Evolutionary conservation across 2,888 invertebrate species (phyloP).

Genomic region (Terebella lapidaria): DNA sequence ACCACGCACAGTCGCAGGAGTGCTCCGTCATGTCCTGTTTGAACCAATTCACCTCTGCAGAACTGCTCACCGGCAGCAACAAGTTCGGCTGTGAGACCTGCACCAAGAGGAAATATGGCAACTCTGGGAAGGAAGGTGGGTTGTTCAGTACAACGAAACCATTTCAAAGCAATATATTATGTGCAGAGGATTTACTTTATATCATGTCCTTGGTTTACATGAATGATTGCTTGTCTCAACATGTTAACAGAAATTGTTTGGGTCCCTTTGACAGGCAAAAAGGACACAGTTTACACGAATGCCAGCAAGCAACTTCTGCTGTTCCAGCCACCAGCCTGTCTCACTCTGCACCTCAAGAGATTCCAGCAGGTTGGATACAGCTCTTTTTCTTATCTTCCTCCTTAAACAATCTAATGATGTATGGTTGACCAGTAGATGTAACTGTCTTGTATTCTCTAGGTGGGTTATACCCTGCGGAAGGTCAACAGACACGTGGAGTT

Average conservation of each 20-base stretch:
- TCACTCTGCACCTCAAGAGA: conserved; percentile 91
- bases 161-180: too few relatives aligned
- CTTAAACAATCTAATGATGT: background rate
- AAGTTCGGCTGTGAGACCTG: conserved; percentile 90
- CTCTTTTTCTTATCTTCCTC: too few relatives aligned
- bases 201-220: too few relatives aligned
- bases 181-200: too few relatives aligned
- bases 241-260: too few relatives aligned
- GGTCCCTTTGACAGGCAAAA: too few relatives aligned
- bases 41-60: conserved; percentile 85
- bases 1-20: conserved; percentile 56
- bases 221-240: too few relatives aligned
- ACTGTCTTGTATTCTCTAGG: conserved; percentile 29
- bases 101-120: conserved; percentile 19
- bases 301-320: conserved; percentile 63
- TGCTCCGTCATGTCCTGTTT: conserved; percentile 74
- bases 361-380: conserved; percentile 76
- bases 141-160: too few relatives aligned
- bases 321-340: conserved; percentile 83
- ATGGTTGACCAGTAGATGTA: too few relatives aligned
- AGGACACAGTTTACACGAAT: conserved; percentile 52
- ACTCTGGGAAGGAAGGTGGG: background rate
- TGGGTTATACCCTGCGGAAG: conserved; percentile 68
- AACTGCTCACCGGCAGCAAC: conserved; percentile 85
- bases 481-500: conserved; percentile 82